A percentile compares a stretch with the other conserved stretches of the same genome.
Conservation (phyloP, 2,113 vertebrate genomes). For the Atlantisia rogersi region DNA sequence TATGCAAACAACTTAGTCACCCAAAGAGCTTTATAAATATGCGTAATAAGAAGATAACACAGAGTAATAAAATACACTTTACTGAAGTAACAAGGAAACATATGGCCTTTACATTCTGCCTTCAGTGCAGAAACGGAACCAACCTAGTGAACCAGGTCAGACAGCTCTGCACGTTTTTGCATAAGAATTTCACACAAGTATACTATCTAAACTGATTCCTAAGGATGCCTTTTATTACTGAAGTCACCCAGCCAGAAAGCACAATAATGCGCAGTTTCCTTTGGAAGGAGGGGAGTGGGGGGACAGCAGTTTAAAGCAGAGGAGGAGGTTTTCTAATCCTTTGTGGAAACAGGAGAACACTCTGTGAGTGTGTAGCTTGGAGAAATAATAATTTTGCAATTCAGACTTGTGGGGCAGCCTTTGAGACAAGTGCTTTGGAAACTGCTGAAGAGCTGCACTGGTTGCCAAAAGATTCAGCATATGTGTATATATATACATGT, state of each 20-base stretch:
- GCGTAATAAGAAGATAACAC: neutral
- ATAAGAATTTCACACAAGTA: constrained; percentile 34
- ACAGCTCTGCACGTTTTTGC: constrained; percentile 11
- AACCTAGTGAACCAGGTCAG: neutral
- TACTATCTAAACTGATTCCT: constrained; percentile 49
- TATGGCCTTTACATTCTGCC: neutral
- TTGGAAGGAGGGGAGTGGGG: neutral
- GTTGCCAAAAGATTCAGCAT: neutral
- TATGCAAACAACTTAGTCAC: constrained; percentile 18
- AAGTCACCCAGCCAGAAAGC: constrained; percentile 49
- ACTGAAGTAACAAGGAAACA: neutral
- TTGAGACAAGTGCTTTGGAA: neutral
- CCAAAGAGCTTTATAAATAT: neutral
- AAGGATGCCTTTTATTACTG: constrained; percentile 47
- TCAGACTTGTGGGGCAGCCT: neutral
- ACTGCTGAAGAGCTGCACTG: neutral
- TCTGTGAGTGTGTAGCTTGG: neutral
- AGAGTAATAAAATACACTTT: neutral
- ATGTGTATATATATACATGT: neutral
- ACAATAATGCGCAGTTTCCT: constrained; percentile 18
- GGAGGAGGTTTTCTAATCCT: neutral
- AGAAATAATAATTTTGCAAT: constrained; percentile 15
- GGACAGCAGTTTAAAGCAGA: neutral
- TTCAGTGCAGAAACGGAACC: neutral
- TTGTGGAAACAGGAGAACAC: neutral